Conservation (phyloP, 2,888 invertebrate species). For the Nemotelus pantherinus region DNA sequence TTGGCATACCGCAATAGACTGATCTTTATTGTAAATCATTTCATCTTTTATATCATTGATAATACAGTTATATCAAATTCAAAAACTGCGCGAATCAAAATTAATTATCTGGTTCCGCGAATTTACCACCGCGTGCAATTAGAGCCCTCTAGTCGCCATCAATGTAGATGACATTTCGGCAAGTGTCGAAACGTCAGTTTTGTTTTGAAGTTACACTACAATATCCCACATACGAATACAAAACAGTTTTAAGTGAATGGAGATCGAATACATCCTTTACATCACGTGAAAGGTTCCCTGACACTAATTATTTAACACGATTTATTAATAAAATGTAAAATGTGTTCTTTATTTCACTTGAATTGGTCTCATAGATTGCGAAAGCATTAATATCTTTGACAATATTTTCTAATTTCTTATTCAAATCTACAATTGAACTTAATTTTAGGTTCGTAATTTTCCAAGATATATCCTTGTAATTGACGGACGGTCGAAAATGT, state of each 20-base stretch:
- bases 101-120: too few relatives aligned
- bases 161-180: too few relatives aligned
- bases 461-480: slow-evolving; percentile 9
- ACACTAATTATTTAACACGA: slow-evolving; percentile 5
- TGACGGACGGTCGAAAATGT: slow-evolving; percentile 6
- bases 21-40: too few relatives aligned
- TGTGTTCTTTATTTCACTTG: background rate
- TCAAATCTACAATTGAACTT: slow-evolving; percentile 16
- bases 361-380: background rate
- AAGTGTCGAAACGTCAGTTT: too few relatives aligned
- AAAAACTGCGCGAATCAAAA: too few relatives aligned
- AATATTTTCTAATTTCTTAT: background rate
- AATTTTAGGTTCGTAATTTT: slow-evolving; percentile 4
- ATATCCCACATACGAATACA: slow-evolving; percentile 20
- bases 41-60: too few relatives aligned
- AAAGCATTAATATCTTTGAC: slow-evolving; percentile 20
- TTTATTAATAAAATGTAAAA: slow-evolving; percentile 6
- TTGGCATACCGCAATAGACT: too few relatives aligned
- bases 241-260: slow-evolving; percentile 16
- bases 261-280: background rate
- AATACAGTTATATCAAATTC: too few relatives aligned
- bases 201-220: too few relatives aligned
- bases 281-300: slow-evolving; percentile 11
- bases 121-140: too few relatives aligned
- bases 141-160: too few relatives aligned